These are phyloP conservation scores for Danaus chrysippus DNA, from an alignment of 2,888 invertebrate species.

Conservation along the genomic window DNA sequence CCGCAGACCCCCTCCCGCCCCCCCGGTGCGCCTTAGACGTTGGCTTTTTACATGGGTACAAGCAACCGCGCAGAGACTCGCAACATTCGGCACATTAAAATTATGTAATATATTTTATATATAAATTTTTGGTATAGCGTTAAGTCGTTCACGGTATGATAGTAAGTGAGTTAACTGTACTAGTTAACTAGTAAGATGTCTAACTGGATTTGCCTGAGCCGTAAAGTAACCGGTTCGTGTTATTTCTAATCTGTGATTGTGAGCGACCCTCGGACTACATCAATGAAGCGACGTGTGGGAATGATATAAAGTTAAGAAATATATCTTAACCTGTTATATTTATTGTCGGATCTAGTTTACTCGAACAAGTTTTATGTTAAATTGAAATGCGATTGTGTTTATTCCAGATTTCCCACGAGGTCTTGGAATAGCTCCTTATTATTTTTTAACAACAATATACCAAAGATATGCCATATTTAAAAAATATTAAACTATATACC, in stretches of 20 bases:
- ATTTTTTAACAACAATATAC: no score
- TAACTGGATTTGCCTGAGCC: conserved; percentile 3
- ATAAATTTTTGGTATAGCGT: no score
- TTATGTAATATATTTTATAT: conserved; percentile 4
- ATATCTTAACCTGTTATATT: conserved; percentile 48
- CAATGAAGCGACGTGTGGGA: conserved; percentile 43
- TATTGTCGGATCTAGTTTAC: conserved; percentile 43
- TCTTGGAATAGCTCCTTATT: no score
- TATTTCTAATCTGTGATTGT: conserved; percentile 29
- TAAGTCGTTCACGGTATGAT: no score
- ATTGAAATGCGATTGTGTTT: background rate
- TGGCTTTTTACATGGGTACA: conserved; percentile 76
- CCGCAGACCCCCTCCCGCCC: conserved; percentile 39
- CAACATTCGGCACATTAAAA: conserved; percentile 48
- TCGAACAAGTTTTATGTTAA: conserved; percentile 30
- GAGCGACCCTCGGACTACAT: conserved; percentile 38
- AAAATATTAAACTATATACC: no score
- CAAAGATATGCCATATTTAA: no score
- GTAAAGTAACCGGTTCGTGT: conserved; percentile 27
- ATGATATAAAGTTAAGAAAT: conserved; percentile 41
- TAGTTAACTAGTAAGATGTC: no score
- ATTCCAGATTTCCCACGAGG: background rate
- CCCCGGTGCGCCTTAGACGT: conserved; percentile 70
- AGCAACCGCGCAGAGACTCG: conserved; percentile 54
- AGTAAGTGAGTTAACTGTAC: no score